phyloP scores from a whole-genome alignment of 2,888 invertebrate genomes.

The Melanotus villosus region DNA sequence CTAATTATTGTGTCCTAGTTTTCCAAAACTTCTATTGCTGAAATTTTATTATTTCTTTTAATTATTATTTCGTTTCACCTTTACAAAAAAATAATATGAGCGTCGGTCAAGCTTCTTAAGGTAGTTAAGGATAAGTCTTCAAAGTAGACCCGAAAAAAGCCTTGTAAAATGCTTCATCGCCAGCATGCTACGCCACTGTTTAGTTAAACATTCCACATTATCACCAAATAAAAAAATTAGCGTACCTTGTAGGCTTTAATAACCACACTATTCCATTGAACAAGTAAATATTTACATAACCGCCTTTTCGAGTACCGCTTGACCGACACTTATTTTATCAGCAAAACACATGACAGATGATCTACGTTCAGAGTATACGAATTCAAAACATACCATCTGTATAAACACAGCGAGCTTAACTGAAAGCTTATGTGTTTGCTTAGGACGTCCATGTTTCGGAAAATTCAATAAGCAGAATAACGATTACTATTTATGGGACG shows the following conservation, averaged over 20 bases:
- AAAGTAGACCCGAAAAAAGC: no score
- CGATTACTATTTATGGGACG: conserved; percentile 23
- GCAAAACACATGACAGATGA: conserved; percentile 19
- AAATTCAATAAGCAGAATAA: conserved; percentile 21
- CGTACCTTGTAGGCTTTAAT: not conserved
- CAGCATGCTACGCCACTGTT: no score
- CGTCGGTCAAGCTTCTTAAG: no score
- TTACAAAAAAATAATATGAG: no score
- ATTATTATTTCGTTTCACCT: no score
- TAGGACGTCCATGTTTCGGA: conserved; percentile 18
- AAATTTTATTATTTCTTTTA: no score
- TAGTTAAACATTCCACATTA: no score
- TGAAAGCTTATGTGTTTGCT: conserved; percentile 16
- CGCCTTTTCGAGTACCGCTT: conserved; percentile 13
- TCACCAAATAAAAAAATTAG: conserved; percentile 2
- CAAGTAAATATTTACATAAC: conserved; percentile 11
- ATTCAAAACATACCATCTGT: conserved; percentile 25
- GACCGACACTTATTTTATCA: conserved; percentile 20
- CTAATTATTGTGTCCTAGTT: no score
- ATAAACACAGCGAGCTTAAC: conserved; percentile 6
- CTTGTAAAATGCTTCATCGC: no score
- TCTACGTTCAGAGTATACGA: conserved; percentile 9
- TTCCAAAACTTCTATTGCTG: no score
- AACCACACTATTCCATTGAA: not conserved
- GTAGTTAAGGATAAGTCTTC: no score